These are phyloP conservation scores for Euwallacea similis DNA, from an alignment of 1,140 invertebrate species.

Conservation along the genomic window DNA sequence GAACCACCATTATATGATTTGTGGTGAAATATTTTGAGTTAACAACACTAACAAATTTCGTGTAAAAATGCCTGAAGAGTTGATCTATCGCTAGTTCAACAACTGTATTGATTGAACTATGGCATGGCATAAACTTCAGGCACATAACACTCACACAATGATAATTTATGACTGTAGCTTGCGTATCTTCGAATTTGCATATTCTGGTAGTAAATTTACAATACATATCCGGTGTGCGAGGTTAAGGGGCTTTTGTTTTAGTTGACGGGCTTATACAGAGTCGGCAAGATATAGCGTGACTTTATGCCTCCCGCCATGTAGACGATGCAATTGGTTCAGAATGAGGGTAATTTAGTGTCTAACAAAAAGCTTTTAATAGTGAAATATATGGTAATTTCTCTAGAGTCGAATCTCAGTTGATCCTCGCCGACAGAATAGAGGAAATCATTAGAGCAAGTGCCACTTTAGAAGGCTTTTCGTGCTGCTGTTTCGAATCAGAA, in stretches of 20 bases:
- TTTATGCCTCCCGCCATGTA: slow-evolving; percentile 30
- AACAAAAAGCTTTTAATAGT: too few relatives aligned
- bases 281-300: slow-evolving; percentile 39
- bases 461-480: too few relatives aligned
- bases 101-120: slow-evolving; percentile 1
- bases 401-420: too few relatives aligned
- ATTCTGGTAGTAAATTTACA: slow-evolving; percentile 24
- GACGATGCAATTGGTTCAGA: slow-evolving; percentile 13
- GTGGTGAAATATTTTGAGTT: too few relatives aligned
- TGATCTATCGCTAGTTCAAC: not conserved
- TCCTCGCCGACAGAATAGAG: too few relatives aligned
- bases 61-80: too few relatives aligned
- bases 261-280: slow-evolving; percentile 37
- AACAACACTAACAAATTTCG: too few relatives aligned
- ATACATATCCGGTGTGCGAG: slow-evolving; percentile 24
- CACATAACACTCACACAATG: slow-evolving; percentile 4
- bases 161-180: slow-evolving; percentile 24
- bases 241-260: slow-evolving; percentile 24
- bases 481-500: not conserved
- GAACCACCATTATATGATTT: too few relatives aligned
- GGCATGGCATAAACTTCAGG: not conserved
- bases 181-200: slow-evolving; percentile 21
- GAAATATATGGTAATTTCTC: too few relatives aligned
- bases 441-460: too few relatives aligned
- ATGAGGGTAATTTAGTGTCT: slow-evolving; percentile 11